phyloP scores from a whole-genome alignment of 2,113 vertebrate genomes.

The Lagopus leucura region DNA sequence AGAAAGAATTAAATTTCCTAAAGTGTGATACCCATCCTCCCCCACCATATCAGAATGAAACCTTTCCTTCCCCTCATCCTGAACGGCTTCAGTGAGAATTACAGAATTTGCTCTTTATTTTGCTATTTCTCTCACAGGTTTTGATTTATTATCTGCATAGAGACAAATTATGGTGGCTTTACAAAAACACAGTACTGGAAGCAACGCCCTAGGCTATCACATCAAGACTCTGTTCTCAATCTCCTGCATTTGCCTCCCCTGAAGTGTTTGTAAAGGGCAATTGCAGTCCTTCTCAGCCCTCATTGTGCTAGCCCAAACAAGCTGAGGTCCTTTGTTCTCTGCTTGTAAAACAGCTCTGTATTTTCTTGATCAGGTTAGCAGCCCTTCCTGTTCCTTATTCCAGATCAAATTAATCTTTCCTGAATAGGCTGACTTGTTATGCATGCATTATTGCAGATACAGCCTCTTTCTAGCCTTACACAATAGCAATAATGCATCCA shows the following conservation, averaged over 20 bases:
- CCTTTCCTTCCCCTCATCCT: not conserved
- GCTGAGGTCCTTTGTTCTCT: not conserved
- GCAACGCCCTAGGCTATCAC: not conserved
- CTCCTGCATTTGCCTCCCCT: not conserved
- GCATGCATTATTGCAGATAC: fast-evolving
- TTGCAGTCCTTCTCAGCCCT: not conserved
- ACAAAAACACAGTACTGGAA: not conserved
- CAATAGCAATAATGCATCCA: not conserved
- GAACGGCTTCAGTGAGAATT: not conserved
- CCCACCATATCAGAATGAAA: not conserved
- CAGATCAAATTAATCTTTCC: not conserved
- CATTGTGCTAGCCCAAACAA: not conserved
- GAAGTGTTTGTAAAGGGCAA: not conserved
- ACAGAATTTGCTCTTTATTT: not conserved
- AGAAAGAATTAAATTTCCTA: not conserved
- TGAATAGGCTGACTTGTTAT: fast-evolving
- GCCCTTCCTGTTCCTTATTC: not conserved
- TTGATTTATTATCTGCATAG: not conserved
- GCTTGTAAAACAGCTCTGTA: not conserved
- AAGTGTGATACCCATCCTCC: not conserved
- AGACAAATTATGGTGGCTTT: not conserved
- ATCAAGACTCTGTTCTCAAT: not conserved
- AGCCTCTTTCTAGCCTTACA: fast-evolving
- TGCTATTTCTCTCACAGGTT: not conserved
- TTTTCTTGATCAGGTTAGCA: not conserved